Evolutionary conservation across 2,113 vertebrate species (phyloP).

Genomic region (Odocoileus virginianus): DNA sequence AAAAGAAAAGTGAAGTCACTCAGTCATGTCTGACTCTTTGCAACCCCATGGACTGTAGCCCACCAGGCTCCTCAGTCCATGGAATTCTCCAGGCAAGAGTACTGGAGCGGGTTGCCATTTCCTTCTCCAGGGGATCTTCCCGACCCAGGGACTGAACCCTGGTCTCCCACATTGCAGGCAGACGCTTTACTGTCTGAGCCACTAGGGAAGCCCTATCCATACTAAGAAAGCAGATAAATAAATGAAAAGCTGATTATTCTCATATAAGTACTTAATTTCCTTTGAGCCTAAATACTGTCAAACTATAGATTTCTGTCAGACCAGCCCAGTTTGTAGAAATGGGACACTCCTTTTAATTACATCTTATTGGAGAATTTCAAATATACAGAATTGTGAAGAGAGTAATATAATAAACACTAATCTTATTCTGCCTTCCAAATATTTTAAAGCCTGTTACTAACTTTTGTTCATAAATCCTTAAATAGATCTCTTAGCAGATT

Average conservation of each 20-base stretch:
- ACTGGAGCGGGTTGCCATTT: neutral
- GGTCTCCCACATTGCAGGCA: neutral
- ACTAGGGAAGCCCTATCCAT: neutral
- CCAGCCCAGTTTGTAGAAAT: neutral
- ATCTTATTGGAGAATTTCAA: conserved; percentile 1
- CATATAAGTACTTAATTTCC: neutral
- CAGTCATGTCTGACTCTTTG: neutral
- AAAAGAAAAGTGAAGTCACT: neutral
- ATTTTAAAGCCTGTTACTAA: conserved; percentile 3
- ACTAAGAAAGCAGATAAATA: neutral
- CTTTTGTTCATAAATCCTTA: neutral
- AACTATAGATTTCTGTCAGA: neutral
- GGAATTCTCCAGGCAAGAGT: neutral
- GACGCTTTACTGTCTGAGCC: neutral
- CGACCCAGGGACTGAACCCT: neutral
- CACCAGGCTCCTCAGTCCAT: neutral
- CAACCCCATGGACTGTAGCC: neutral
- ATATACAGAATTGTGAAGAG: neutral
- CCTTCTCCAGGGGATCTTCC: neutral
- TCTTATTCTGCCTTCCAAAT: neutral
- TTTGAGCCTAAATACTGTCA: neutral
- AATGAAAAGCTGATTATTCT: neutral
- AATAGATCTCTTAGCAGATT: neutral
- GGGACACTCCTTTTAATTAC: neutral
- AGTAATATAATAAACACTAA: neutral